These are phyloP conservation scores for Mugil cephalus DNA, from an alignment of 2,113 vertebrate species.

Conservation along the genomic window DNA sequence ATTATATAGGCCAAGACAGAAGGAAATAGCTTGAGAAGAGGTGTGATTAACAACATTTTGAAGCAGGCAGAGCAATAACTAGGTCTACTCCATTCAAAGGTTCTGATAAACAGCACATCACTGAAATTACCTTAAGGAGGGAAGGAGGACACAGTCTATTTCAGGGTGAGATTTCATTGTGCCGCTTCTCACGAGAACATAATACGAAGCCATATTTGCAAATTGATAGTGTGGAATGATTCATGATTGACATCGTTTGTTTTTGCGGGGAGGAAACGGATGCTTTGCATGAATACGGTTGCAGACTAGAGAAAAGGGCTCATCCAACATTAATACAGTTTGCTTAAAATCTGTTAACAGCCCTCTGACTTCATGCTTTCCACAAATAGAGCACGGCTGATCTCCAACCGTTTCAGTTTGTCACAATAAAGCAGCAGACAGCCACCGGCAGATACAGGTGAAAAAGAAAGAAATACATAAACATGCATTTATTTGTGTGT, in stretches of 20 bases:
- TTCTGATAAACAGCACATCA: constrained; percentile 37
- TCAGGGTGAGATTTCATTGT: constrained; percentile 20
- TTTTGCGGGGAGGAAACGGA: constrained; percentile 3
- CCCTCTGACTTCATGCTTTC: neutral
- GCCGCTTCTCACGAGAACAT: constrained; percentile 2
- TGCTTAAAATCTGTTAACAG: neutral
- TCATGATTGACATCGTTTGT: constrained; percentile 23
- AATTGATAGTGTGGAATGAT: neutral
- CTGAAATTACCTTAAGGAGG: constrained; percentile 3
- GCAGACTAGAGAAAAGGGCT: neutral
- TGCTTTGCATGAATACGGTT: neutral
- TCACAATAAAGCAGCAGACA: neutral
- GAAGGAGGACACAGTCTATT: constrained; percentile 18
- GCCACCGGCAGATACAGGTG: neutral
- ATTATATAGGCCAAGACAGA: constrained; percentile 29
- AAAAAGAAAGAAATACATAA: neutral
- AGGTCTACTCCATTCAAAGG: constrained; percentile 29
- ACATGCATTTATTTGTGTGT: constrained; percentile 16
- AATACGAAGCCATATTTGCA: neutral
- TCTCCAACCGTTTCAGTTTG: neutral
- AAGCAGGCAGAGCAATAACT: constrained; percentile 39
- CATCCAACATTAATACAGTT: neutral
- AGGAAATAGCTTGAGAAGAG: constrained; percentile 22
- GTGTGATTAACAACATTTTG: constrained; percentile 31
- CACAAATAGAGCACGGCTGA: no score